phyloP scores from a whole-genome alignment of 2,888 invertebrate species.

The Tribolium freemani region DNA sequence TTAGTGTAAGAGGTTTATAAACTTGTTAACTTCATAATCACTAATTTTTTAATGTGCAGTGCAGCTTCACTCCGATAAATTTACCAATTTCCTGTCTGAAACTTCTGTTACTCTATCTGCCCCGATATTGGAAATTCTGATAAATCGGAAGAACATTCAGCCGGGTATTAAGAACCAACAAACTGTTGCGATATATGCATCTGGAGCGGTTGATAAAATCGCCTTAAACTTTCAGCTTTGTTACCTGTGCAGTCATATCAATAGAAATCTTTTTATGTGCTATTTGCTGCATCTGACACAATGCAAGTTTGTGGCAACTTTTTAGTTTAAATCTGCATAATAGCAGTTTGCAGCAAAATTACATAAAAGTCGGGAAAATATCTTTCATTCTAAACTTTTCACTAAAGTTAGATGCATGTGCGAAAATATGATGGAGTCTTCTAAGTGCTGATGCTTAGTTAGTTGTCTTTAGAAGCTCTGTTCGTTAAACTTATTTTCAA shows the following conservation, averaged over 20 bases:
- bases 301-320: not conserved
- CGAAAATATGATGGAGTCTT: too few relatives aligned
- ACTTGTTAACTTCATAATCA: conserved; percentile 26
- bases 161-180: too few relatives aligned
- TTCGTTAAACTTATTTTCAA: too few relatives aligned
- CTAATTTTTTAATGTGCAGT: conserved; percentile 13
- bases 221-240: not conserved
- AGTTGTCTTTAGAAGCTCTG: too few relatives aligned
- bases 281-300: not conserved
- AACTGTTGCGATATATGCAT: too few relatives aligned
- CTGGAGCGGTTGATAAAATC: not conserved
- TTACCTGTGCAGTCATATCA: not conserved
- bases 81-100: too few relatives aligned
- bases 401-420: too few relatives aligned
- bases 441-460: too few relatives aligned
- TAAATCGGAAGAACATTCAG: not conserved
- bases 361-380: not conserved
- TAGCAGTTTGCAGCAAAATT: not conserved
- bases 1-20: conserved; percentile 34
- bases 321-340: not conserved
- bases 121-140: not conserved
- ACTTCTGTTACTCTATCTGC: too few relatives aligned
- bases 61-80: too few relatives aligned
- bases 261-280: not conserved
- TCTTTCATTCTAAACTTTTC: too few relatives aligned